Conservation (phyloP, 2,797 vertebrate species). For the Crypturellus tataupa region DNA sequence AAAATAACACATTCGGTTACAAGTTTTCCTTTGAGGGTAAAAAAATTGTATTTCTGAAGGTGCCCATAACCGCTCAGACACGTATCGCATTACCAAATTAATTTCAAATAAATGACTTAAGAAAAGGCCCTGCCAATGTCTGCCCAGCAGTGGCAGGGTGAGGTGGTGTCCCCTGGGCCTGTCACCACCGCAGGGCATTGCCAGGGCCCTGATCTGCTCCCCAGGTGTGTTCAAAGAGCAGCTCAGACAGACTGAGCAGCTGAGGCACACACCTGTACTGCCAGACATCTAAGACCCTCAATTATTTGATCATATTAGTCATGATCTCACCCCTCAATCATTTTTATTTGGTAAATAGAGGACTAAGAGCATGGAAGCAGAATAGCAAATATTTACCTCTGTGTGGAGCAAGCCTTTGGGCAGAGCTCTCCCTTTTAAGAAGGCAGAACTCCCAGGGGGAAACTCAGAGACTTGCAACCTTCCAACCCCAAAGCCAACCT, state of each 20-base stretch:
- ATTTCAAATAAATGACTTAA: background rate
- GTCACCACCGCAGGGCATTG: background rate
- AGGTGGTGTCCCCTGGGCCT: background rate
- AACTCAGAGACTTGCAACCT: background rate
- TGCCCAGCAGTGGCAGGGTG: background rate
- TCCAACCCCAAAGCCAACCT: background rate
- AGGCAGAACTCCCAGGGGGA: background rate
- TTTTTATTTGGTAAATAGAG: constrained; percentile 46
- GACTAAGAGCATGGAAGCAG: constrained; percentile 3
- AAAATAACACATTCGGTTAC: background rate
- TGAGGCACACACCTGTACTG: background rate
- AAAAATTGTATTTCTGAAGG: background rate
- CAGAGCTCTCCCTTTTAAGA: background rate
- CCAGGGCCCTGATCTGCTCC: background rate
- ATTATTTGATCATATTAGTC: background rate
- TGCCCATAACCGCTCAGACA: background rate
- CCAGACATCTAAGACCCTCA: background rate
- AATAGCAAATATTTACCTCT: background rate
- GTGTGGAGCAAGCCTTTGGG: background rate
- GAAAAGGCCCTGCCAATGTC: background rate
- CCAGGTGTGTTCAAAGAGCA: background rate
- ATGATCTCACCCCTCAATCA: background rate
- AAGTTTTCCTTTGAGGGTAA: background rate
- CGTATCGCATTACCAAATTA: background rate
- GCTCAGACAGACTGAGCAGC: background rate